Base-by-base conservation (phyloP, 1,140 invertebrate genomes). In the Babylonia areolata region DNA sequence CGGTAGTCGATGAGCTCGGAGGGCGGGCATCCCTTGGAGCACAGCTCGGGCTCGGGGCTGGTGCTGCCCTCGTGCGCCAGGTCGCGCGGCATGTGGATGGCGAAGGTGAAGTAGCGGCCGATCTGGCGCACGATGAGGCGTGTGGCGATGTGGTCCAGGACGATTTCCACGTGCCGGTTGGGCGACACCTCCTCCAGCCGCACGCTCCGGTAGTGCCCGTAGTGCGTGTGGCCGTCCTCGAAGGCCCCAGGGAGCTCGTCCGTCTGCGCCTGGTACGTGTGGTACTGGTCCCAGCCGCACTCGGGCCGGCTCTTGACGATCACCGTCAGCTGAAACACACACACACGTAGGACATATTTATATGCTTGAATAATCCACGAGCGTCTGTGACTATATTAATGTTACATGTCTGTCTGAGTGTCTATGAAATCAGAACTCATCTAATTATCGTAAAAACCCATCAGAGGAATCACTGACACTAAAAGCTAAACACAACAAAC, bases 61-160 rank as follows among this genome's bases (percentile, higher is more conserved):
- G 73, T 84, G 2, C 83, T 51, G 77, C 87, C 87, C 64, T 84
- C 77, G 87, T 91, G 90, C 51, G 92, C 86, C 46, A 95, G 87
- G 40, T 94, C 93, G 69, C 94, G 92, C 15, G 95, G 95, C 92
- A 96, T 92, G 69, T 92, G 93, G 35, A 95, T 94, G 35, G 95
- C 94, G 81, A 96, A 95, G 0, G 95, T 95, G 82, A 96, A 92
- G 90, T 95, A 95, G 33, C 93, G 91, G 20, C 95, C 95, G 77
- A 91, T 91, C 85, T 95, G 95, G 15, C 95, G 94, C 54, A 96
- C 92, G 39, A 95, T 90, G 9, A 96, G 91, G 1, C 93, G 94
- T 3, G 95, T 95, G 58, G 92, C 94, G 79, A 95, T 94, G 91
- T 95, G 94, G 17, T 94, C 91, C 37, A 95, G 91, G 84, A 94